Evolutionary conservation across 2,888 invertebrate species (phyloP).

Genomic region (Drosophila picticornis): DNA sequence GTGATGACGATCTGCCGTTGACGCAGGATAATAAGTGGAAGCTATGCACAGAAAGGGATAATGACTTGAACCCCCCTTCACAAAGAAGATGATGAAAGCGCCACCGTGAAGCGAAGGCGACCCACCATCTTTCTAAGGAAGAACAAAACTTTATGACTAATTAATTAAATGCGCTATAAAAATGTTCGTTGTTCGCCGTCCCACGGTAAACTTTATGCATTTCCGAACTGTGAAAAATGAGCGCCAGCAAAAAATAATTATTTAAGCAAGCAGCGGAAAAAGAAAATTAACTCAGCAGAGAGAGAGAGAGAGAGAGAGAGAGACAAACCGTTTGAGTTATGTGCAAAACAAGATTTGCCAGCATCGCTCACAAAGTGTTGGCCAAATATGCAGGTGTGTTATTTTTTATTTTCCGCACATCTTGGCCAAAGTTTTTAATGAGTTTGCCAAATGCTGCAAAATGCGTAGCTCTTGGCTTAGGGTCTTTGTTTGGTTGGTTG

Average conservation of each 20-base stretch:
- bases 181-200: conserved; percentile 53
- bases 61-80: conserved; percentile 49
- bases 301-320: neutral
- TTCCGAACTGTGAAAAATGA: conserved; percentile 60
- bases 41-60: conserved; percentile 65
- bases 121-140: conserved; percentile 55
- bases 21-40: conserved; percentile 67
- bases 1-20: conserved; percentile 65
- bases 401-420: conserved; percentile 14
- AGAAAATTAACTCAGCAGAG: conserved; percentile 31
- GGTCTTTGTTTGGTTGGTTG: conserved; percentile 23
- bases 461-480: conserved; percentile 40
- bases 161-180: conserved; percentile 80
- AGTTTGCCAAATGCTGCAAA: conserved; percentile 78
- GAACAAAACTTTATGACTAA: conserved; percentile 78
- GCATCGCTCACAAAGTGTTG: conserved; percentile 46
- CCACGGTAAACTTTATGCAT: conserved; percentile 61
- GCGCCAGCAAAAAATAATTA: conserved; percentile 51
- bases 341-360: conserved; percentile 55
- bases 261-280: conserved; percentile 45
- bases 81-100: conserved; percentile 54
- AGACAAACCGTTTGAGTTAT: conserved; percentile 53
- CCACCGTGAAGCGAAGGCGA: conserved; percentile 9
- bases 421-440: conserved; percentile 77
- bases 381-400: conserved; percentile 55